These are phyloP conservation scores for Diloba caeruleocephala DNA, from an alignment of 2,888 invertebrate genomes.

Conservation along the genomic window DNA sequence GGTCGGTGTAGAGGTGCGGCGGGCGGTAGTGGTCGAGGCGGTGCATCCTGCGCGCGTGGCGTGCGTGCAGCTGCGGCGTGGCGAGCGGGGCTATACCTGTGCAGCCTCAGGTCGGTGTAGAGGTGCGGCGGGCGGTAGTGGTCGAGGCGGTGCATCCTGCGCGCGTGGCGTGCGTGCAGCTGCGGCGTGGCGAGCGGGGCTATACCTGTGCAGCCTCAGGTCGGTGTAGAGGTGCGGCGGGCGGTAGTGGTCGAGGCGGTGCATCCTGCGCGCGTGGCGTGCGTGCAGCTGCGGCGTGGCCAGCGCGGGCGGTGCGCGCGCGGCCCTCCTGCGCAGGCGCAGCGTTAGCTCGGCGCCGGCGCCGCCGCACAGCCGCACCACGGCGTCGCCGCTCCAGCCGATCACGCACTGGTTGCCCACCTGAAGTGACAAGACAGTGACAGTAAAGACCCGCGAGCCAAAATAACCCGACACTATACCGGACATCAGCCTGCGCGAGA, in stretches of 20 bases:
- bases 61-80: slow-evolving; percentile 48
- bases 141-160: neutral
- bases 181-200: neutral
- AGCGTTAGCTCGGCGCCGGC: slow-evolving; percentile 59
- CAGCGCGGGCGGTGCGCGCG: slow-evolving; percentile 55
- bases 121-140: neutral
- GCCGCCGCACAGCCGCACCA: slow-evolving; percentile 56
- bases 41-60: too few relatives aligned
- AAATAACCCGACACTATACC: too few relatives aligned
- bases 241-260: slow-evolving; percentile 8
- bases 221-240: slow-evolving; percentile 16
- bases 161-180: too few relatives aligned
- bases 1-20: slow-evolving; percentile 47
- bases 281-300: slow-evolving; percentile 49
- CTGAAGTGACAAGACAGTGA: too few relatives aligned
- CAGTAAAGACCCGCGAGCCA: too few relatives aligned
- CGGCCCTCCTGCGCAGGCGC: slow-evolving; percentile 66
- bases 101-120: neutral
- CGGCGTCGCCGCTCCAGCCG: slow-evolving; percentile 74
- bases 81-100: slow-evolving; percentile 41
- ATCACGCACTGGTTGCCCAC: slow-evolving; percentile 75
- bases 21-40: slow-evolving; percentile 11
- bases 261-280: slow-evolving; percentile 38
- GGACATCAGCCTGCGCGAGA: too few relatives aligned
- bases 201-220: neutral